Conservation (phyloP, 2,797 vertebrate genomes). For the Sebastes wilsoni region DNA sequence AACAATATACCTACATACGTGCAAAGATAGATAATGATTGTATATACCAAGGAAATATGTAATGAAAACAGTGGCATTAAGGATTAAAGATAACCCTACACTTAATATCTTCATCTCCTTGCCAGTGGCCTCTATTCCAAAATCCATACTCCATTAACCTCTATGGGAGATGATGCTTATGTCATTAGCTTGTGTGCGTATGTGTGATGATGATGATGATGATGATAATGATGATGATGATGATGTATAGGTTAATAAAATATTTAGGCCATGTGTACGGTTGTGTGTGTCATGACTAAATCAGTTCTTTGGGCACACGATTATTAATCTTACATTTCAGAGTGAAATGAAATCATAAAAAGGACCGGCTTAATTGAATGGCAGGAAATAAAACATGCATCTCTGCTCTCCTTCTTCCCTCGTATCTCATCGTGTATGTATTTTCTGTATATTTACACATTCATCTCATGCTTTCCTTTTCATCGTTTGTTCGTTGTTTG, state of each 20-base stretch:
- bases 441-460: background rate
- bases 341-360: constrained; percentile 33
- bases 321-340: constrained; percentile 37
- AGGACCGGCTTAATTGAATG: constrained; percentile 14
- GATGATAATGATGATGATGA: constrained; percentile 9
- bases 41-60: constrained; percentile 25
- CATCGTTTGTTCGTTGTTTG: too few species aligned
- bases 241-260: constrained; percentile 52
- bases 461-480: background rate
- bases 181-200: constrained; percentile 50
- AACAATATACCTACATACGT: background rate
- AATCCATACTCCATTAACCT: constrained; percentile 76
- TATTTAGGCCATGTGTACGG: constrained; percentile 27
- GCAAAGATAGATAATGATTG: background rate
- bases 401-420: background rate
- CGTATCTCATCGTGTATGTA: background rate
- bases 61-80: constrained; percentile 37
- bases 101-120: constrained; percentile 41
- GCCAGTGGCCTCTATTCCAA: constrained; percentile 49
- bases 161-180: constrained; percentile 57
- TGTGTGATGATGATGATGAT: constrained; percentile 22
- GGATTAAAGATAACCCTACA: constrained; percentile 47
- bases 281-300: constrained; percentile 26
- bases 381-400: constrained; percentile 16
- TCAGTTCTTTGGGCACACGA: constrained; percentile 26